Conservation (phyloP, 2,888 invertebrate genomes). For the Aleiodes alternator region DNA sequence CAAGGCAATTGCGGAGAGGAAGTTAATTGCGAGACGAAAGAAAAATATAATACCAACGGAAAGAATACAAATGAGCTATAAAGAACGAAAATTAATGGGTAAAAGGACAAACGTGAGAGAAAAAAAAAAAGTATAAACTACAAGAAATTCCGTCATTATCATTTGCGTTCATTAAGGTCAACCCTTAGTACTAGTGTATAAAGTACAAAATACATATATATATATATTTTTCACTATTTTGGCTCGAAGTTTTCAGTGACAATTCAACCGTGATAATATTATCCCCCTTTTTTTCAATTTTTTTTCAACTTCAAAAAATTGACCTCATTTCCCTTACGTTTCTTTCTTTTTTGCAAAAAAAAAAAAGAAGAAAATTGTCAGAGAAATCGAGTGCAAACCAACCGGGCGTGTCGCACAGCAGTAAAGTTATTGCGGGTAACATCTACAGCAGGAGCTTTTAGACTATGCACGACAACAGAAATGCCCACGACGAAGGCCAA, state of each 20-base stretch:
- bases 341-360: not conserved
- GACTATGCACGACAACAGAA: conserved; percentile 13
- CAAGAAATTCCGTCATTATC: conserved; percentile 24
- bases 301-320: too few species aligned
- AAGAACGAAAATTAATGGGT: conserved; percentile 16
- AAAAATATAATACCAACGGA: conserved; percentile 15
- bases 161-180: conserved; percentile 27
- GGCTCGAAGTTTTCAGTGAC: not conserved
- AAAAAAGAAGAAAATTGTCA: not conserved
- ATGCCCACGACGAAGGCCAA: conserved; percentile 1
- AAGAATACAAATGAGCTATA: conserved; percentile 34
- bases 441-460: not conserved
- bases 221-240: too few species aligned
- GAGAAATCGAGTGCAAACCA: conserved; percentile 21
- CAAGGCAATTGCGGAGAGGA: conserved; percentile 26
- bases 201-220: too few species aligned
- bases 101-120: conserved; percentile 3
- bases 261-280: conserved; percentile 7
- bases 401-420: not conserved
- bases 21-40: conserved; percentile 39
- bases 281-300: too few species aligned
- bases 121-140: not conserved
- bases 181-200: not conserved
- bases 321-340: not conserved
- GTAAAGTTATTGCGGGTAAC: conserved; percentile 9